Evolutionary conservation across 2,113 vertebrate species (phyloP), one percentile per base, ranked within the genome.

Genomic region (Phaethornis superciliosus): DNA sequence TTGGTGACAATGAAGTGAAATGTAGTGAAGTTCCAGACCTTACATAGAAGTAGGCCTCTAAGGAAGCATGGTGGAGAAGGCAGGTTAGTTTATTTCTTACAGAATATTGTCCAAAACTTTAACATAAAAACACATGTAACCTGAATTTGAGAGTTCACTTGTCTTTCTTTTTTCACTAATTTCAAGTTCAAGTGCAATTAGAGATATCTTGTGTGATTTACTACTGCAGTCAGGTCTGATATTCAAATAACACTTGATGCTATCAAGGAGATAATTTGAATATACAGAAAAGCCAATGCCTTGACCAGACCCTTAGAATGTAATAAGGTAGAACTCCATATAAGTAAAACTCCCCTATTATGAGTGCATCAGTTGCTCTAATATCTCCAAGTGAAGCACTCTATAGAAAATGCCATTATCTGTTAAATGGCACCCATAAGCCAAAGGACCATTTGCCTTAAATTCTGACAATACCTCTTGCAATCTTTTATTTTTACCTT

Each of bases 1-100:
- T 37, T 7, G 14, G 8, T 78, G 47, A 4, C 19, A 65, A 22
- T 22, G 15, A 59, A 64, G 3, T 33, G 16, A 64, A 59, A 62
- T 15, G 2, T 7, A 40, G 1, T 0, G 0, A 67, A 63, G 2
- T 52, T 79, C 20, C 2, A 5, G 2, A 7, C 9, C 1, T 52
- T 4, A 15, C 2, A 10, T 8, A 6, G 24, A 74, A 49, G 28
- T 12, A 70, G 12, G 40, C 40, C 11, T 40, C 11, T 40, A 1
- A 20, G 26, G 40, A 40, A 42, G 6, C 32, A 55, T 3, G 3
- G 14, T 12, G 10, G 6, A 72, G 30, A 54, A 62, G 6, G 4
- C 1, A 14, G 8, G 3, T 46, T 44, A 59, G 6, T 21, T 60
- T 71, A 32, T 67, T 75, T 71, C 22, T 64, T 64, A 23, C 8